Evolutionary conservation across 1,140 invertebrate species (phyloP), one percentile per base, ranked within the genome.

Genomic region (Ganaspis sp.): DNA sequence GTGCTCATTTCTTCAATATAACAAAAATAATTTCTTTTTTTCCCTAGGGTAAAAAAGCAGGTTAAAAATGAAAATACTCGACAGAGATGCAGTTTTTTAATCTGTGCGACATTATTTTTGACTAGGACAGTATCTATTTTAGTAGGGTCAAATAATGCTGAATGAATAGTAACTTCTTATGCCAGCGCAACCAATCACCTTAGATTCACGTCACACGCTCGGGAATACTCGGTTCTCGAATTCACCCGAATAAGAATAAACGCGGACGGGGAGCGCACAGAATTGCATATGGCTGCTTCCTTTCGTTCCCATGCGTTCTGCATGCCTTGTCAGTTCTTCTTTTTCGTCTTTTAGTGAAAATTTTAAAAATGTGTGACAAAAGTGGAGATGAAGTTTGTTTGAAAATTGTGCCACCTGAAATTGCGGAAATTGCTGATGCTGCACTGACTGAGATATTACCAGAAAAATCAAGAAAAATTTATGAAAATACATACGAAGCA

Each of bases 61-160:
- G 6, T 15, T 45, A 12, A 45, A 45, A 45, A 45, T 45, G 42
- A 45, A 45, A 15, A 4, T 45, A 15, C 1, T 45, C 11, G 42
- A 15, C 6, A 12, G n/a, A 45, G n/a, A 45, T 45, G 42, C 9
- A 15, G 11, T 15, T 45, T 45, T 45, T 45, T 15, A n/a, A 45
- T n/a, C 9, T 45, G 12, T 12, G 42, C 11, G 9, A 4, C 12
- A 15, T 12, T 45, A 45, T 45, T 45, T 45, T 45, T 45, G 42
- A 45, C 42, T n/a, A 37, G 17, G 26, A 4, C 26, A 38, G 11
- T 37, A 70, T 70, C 29, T 19, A n/a, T 45, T 12, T 45, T 45
- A 45, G 42, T n/a, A 45, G 42, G 42, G 42, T 15, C 42, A 45
- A 45, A 45, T 45, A 45, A 45, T 45, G 42, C 42, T 45, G 42